Conservation (phyloP, 2,888 invertebrate genomes). For the Nephrotoma flavescens region DNA sequence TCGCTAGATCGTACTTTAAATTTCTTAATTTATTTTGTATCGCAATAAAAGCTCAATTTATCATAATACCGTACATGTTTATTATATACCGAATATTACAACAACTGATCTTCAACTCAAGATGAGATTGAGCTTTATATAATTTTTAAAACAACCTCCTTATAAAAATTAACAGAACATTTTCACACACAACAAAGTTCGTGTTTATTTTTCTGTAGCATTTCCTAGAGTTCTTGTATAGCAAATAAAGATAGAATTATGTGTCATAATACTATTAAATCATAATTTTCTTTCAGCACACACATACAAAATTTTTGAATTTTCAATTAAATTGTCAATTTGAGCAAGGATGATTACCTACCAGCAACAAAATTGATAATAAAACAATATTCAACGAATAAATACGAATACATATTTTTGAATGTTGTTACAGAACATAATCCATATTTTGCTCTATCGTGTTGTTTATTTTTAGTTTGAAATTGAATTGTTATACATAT, state of each 20-base stretch:
- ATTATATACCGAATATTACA: too few species aligned
- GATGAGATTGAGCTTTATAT: not conserved
- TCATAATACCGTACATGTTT: too few species aligned
- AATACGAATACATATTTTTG: not conserved
- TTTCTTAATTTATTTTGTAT: too few species aligned
- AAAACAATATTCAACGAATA: not conserved
- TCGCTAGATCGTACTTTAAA: too few species aligned
- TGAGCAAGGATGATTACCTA: not conserved
- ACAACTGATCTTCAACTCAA: not conserved
- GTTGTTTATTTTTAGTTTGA: not conserved
- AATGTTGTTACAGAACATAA: not conserved
- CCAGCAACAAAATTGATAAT: not conserved
- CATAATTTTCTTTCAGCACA: not conserved
- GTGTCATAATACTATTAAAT: not conserved
- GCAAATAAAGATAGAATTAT: not conserved
- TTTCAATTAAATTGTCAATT: not conserved
- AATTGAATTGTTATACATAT: not conserved
- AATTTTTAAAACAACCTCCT: not conserved
- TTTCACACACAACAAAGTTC: too few species aligned
- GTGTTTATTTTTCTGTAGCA: not conserved
- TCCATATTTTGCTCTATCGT: not conserved
- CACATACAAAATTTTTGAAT: not conserved
- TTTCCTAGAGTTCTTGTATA: not conserved
- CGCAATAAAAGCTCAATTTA: too few species aligned
- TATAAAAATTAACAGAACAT: too few species aligned